phyloP scores from a whole-genome alignment of 2,113 vertebrate genomes.

The Charadrius vociferus region DNA sequence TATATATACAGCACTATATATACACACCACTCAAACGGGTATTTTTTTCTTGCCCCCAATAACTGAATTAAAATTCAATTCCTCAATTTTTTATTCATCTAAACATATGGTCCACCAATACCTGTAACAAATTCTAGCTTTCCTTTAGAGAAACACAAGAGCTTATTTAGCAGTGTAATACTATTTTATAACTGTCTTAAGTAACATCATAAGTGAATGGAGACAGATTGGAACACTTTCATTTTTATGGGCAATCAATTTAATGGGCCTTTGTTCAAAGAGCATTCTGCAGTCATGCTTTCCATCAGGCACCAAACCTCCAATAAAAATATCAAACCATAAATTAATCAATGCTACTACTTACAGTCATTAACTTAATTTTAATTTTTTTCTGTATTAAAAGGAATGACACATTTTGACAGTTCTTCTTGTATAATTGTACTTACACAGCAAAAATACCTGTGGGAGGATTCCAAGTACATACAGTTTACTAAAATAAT shows the following conservation, averaged over 20 bases:
- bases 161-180: background rate
- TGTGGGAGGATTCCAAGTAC: background rate
- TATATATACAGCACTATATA: background rate
- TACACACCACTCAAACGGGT: background rate
- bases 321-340: background rate
- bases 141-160: conserved; percentile 6
- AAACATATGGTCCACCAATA: background rate
- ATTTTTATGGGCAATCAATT: conserved; percentile 60
- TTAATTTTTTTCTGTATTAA: background rate
- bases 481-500: background rate
- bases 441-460: background rate
- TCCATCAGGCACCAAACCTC: background rate
- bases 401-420: background rate
- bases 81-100: background rate
- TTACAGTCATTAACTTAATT: background rate
- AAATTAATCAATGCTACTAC: conserved; percentile 15
- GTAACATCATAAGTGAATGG: conserved; percentile 21
- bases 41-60: background rate
- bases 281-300: background rate
- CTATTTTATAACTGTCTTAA: conserved; percentile 25
- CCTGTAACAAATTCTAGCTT: background rate
- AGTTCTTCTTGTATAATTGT: background rate
- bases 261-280: background rate
- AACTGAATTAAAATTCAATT: background rate
- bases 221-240: conserved; percentile 36